phyloP scores from a whole-genome alignment of 2,113 vertebrate genomes.

The Mesocricetus auratus region DNA sequence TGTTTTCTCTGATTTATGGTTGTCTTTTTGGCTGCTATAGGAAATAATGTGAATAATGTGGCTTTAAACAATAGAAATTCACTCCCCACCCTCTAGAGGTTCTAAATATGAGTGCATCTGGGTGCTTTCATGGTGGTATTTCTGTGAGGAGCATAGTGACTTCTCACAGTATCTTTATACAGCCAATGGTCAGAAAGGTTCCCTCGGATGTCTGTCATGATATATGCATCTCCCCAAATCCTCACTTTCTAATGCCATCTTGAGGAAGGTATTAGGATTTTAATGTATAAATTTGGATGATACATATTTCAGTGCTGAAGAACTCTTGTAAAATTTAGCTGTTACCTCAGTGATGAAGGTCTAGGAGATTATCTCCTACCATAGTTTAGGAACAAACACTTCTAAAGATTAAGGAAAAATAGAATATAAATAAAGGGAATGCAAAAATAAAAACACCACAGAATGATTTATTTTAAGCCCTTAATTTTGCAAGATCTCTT shows the following conservation, averaged over 20 bases:
- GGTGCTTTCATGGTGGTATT: fast-evolving
- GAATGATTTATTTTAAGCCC: background rate
- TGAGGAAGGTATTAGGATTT: background rate
- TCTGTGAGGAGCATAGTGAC: background rate
- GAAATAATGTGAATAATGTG: background rate
- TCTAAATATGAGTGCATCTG: background rate
- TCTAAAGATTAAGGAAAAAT: background rate
- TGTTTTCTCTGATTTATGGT: background rate
- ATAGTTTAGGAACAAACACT: background rate
- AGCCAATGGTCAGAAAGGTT: no score
- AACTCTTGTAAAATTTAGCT: background rate
- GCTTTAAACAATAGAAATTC: background rate
- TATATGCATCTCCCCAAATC: no score
- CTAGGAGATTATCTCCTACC: background rate
- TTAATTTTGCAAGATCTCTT: background rate
- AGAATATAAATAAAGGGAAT: background rate
- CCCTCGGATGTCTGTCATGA: fast-evolving
- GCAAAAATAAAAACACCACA: background rate
- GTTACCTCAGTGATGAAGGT: background rate
- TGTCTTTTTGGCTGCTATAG: background rate
- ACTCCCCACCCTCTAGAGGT: background rate
- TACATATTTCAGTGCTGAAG: no score
- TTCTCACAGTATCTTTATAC: background rate
- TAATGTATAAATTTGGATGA: no score
- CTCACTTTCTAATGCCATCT: background rate